phyloP scores from a whole-genome alignment of 2,113 vertebrate genomes.

The Mandrillus leucophaeus region DNA sequence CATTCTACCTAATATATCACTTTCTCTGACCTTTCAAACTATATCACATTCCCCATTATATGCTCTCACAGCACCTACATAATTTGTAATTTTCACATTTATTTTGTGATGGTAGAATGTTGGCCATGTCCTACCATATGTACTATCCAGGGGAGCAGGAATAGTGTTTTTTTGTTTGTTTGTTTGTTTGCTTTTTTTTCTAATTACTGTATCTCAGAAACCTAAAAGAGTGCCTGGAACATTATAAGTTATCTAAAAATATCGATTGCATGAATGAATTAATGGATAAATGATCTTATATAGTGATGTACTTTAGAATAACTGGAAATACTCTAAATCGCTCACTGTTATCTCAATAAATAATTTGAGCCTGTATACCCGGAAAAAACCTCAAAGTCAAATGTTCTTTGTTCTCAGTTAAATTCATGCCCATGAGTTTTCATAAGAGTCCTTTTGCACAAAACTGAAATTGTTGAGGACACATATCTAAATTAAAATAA shows the following conservation, averaged over 20 bases:
- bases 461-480: not conserved
- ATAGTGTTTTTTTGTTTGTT: not conserved
- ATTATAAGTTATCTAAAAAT: not conserved
- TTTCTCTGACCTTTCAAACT: not conserved
- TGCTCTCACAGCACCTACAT: not conserved
- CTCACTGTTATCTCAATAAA: not conserved
- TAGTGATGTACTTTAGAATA: not conserved
- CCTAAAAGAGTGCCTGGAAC: not conserved
- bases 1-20: not conserved
- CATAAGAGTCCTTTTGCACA: not conserved
- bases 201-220: not conserved
- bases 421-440: not conserved
- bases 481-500: conserved; percentile 13
- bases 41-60: not conserved
- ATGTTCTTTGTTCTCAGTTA: not conserved
- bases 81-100: conserved; percentile 4
- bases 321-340: not conserved
- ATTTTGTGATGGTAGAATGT: not conserved
- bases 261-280: not conserved
- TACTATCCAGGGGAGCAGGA: not conserved
- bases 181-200: not conserved
- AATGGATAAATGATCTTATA: not conserved
- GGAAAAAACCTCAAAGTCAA: not conserved
- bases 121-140: not conserved
- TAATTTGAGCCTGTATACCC: not conserved